These are phyloP conservation scores for Aptenodytes patagonicus DNA, from an alignment of 2,113 vertebrate genomes.

Conservation along the genomic window DNA sequence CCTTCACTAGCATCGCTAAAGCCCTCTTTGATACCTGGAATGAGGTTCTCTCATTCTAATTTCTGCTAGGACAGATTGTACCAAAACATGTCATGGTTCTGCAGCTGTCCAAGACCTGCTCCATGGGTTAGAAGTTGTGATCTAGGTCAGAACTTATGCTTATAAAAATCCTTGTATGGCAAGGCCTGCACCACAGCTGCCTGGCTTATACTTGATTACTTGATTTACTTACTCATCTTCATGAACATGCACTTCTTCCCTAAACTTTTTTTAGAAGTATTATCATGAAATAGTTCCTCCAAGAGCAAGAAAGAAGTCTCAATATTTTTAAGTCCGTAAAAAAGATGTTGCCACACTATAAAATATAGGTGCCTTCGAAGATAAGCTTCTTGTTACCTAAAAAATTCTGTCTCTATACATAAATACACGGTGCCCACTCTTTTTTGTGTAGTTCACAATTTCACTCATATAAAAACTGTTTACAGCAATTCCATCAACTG, in stretches of 20 bases:
- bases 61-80: not conserved
- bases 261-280: not conserved
- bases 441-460: not conserved
- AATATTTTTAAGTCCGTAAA: not conserved
- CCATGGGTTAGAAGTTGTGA: not conserved
- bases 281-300: not conserved
- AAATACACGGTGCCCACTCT: not conserved
- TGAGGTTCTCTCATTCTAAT: not conserved
- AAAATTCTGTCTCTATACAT: not conserved
- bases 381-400: not conserved
- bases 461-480: not conserved
- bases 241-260: not conserved
- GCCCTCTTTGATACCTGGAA: not conserved
- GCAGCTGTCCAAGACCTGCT: not conserved
- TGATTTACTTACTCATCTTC: not conserved
- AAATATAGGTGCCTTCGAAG: not conserved
- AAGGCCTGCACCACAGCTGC: not conserved
- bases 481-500: not conserved
- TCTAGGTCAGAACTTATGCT: not conserved
- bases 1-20: not conserved
- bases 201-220: not conserved
- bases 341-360: not conserved
- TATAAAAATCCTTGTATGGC: not conserved
- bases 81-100: not conserved
- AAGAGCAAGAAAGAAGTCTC: not conserved